Base-by-base conservation (phyloP, 1,140 invertebrate genomes). In the Heliconius hewitsoni region DNA sequence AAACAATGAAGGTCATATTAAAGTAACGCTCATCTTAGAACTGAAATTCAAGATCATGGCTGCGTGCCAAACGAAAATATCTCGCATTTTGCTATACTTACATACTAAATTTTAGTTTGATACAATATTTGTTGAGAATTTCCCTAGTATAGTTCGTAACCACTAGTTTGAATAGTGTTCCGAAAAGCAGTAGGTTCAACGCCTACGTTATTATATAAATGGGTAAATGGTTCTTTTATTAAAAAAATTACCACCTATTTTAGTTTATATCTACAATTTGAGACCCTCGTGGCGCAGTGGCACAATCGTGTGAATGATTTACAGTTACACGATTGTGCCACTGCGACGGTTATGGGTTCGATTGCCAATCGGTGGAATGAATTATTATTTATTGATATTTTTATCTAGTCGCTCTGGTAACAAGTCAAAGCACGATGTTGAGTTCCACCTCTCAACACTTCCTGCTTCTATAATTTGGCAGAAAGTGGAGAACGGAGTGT, bases 11-110 rank as follows among this genome's bases (percentile, higher is more conserved):
- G 87, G 87, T 91, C 88, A 88, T 80, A 66, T 57, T 86, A 80
- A 85, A 82, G 82, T 82, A 80, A 80, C 86, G 85, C 85, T 90
- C 86, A 87, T 86, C 85, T 91, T 91, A 89, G 90, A 89, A 90
- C 83, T 87, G 86, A 88, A 84, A 89, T 88, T 91, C 84, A 91
- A 90, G 88, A 92, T 88, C 88, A 89, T 94, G 92, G 92, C 88
- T 77, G 70, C 66, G 76, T 89, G 92, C 92, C 92, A 94, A 86
- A 81, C 78, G 82, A 89, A 87, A 85, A 88, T 88, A 85, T 78
- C 81, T 78, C 82, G 82, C 81, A 85, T 85, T 83, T 81, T 66
- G 71, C 85, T 52, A 52, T 52, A 52, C 50, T 19, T 72, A 82
- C 57, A 71, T 78, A 73, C 30, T 60, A 72, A 71, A 73, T 42